Evolutionary conservation across 2,888 invertebrate genomes (phyloP), one percentile per base, ranked within the genome.

Genomic region (Sarcophaga caerulescens): DNA sequence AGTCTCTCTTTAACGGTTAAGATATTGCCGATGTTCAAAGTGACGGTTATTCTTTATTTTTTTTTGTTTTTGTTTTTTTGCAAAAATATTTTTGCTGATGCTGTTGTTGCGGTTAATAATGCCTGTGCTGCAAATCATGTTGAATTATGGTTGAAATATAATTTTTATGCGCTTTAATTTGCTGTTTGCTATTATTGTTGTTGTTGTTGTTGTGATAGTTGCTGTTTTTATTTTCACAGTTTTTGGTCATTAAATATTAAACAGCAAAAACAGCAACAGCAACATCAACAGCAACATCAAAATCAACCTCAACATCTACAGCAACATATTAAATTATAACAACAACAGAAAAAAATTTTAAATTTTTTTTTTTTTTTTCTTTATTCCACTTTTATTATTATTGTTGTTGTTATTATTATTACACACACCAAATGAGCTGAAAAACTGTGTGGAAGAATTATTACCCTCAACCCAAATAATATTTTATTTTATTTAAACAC

Each of bases 111-210:
- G 84, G 79, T 84, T 84, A 81, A 78, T 84, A 86, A 74, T 81
- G 83, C 59, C 70, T 82, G 52, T 35, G 81, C 81, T 75, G 86
- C 84, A 86, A 86, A 84, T 86, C 86, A 84, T 86, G 81, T 86
- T 86, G 81, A 86, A 86, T 86, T 86, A 84, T 84, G 74, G 84
- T 86, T 86, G 79, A 75, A 86, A 84, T 75, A 86, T 84, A 84
- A 81, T 84, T 81, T 81, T 71, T 52, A 52, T 77, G 23, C 14
- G 59, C 66, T 77, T 63, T 76, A 59, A 75, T 70, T 57, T 70
- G 65, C 70, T 76, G 63, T 45, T 45, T 25, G n/a, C 14, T 14
- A 3, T 47, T 14, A 10, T 47, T 14, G 47, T n/a, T 74, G 52
- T 52, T 21, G 2, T n/a, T n/a, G n/a, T 21, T 65, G 44, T 35